phyloP scores from a whole-genome alignment of 2,113 vertebrate genomes.

The Mungos mungo region DNA sequence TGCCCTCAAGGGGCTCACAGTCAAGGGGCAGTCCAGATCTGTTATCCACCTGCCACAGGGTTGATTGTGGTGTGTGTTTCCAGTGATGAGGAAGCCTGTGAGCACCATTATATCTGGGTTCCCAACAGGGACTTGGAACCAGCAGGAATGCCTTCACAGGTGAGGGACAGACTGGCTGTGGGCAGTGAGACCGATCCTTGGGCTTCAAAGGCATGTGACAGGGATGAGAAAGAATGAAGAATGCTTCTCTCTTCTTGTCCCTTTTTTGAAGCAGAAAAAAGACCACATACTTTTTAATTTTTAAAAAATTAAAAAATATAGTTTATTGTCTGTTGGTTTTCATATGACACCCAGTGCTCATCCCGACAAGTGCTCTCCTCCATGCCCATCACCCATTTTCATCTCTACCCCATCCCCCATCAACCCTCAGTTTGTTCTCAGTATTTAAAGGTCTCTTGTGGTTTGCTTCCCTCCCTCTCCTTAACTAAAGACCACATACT shows the following conservation, averaged over 20 bases:
- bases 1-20: background rate
- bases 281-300: constrained; percentile 19
- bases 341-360: too few relatives aligned
- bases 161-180: background rate
- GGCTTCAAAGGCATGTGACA: background rate
- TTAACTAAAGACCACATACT: background rate
- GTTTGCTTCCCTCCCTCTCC: too few relatives aligned
- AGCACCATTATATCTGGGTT: background rate
- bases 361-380: too few relatives aligned
- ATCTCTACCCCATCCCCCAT: too few relatives aligned
- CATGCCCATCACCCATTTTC: too few relatives aligned
- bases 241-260: background rate
- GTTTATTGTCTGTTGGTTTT: too few relatives aligned
- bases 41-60: background rate
- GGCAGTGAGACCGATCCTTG: background rate
- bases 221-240: background rate
- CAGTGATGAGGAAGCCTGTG: background rate
- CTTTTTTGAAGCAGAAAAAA: constrained; percentile 61
- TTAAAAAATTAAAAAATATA: too few relatives aligned
- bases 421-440: too few relatives aligned
- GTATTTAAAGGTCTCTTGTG: too few relatives aligned
- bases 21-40: too few relatives aligned
- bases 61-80: background rate
- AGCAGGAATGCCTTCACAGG: background rate
- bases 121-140: background rate